phyloP scores from a whole-genome alignment of 1,140 invertebrate species.

The Eriocheir sinensis region DNA sequence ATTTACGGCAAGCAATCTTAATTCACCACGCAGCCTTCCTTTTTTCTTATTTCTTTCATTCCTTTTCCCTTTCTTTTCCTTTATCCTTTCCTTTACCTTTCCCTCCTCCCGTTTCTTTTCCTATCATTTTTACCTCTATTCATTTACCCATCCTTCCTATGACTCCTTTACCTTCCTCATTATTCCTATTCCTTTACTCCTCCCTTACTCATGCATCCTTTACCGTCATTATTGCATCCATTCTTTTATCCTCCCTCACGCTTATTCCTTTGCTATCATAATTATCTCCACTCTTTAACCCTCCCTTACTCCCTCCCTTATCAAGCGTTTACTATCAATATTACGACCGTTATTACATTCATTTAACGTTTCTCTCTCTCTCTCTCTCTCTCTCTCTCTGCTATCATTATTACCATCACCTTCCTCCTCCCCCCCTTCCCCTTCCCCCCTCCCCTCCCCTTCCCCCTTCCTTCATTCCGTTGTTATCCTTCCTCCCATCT shows the following conservation, averaged over 20 bases:
- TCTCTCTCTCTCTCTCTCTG: background rate
- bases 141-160: background rate
- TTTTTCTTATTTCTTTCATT: background rate
- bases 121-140: too few species aligned
- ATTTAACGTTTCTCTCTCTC: conserved; percentile 4
- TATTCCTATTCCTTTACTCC: background rate
- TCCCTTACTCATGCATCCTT: background rate
- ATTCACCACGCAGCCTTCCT: too few species aligned
- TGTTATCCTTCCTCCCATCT: background rate
- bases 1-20: too few species aligned
- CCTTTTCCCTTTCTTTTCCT: background rate
- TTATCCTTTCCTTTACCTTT: background rate
- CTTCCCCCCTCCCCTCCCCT: background rate
- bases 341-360: background rate
- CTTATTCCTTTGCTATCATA: background rate
- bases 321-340: background rate
- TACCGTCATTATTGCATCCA: background rate
- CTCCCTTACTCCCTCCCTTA: background rate
- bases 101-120: background rate
- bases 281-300: background rate
- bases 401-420: background rate
- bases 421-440: background rate
- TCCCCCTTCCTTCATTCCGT: background rate
- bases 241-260: too few species aligned
- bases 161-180: background rate